These are phyloP conservation scores for Drosophila birchii DNA, from an alignment of 2,888 invertebrate species.

Conservation along the genomic window DNA sequence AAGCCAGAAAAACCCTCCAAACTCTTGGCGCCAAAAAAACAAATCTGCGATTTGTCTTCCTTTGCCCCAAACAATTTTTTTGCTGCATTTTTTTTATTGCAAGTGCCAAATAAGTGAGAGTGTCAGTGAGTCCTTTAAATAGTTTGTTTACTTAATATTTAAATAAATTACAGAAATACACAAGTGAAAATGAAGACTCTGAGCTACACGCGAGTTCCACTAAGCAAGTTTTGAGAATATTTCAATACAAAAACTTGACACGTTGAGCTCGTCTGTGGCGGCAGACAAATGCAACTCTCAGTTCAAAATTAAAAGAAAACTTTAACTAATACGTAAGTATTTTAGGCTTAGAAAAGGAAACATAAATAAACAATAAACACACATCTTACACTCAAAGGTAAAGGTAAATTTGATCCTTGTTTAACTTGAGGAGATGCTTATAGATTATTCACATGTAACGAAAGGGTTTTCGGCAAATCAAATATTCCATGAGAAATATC, in stretches of 20 bases:
- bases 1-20: neutral
- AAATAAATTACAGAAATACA: neutral
- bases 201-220: slow-evolving; percentile 70
- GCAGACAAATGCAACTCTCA: neutral
- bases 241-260: slow-evolving; percentile 71
- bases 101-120: slow-evolving; percentile 4
- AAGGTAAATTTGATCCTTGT: neutral
- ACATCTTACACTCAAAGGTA: neutral
- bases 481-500: slow-evolving; percentile 2
- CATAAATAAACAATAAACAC: neutral
- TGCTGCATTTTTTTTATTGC: neutral
- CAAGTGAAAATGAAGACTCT: slow-evolving; percentile 1
- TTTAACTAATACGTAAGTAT: neutral
- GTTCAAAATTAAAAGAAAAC: neutral
- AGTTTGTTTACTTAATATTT: neutral
- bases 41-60: neutral
- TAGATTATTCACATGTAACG: slow-evolving; percentile 4
- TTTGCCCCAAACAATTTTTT: neutral
- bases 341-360: neutral
- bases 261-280: slow-evolving; percentile 71
- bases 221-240: slow-evolving; percentile 72
- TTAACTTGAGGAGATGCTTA: slow-evolving; percentile 4
- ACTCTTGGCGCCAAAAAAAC: slow-evolving; percentile 20
- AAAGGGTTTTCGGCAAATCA: neutral
- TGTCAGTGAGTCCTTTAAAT: neutral